Conservation (phyloP, 2,113 vertebrate species). For the Myiozetetes cayanensis region DNA sequence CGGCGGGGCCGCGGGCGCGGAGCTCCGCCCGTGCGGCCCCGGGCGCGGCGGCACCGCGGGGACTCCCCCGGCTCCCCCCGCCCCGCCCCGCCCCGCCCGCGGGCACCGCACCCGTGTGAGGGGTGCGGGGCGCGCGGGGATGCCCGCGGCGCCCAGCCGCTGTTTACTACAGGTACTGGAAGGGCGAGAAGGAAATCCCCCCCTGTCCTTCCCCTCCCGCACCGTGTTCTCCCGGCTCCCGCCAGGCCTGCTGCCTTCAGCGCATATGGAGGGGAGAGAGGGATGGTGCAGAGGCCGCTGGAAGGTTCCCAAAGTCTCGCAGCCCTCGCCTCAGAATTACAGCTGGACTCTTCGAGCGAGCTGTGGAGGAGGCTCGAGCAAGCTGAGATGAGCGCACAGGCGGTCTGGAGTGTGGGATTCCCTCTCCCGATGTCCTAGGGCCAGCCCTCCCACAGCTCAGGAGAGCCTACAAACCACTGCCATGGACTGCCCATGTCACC, state of each 20-base stretch:
- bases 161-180: background rate
- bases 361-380: background rate
- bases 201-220: background rate
- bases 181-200: background rate
- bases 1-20: slow-evolving; percentile 8
- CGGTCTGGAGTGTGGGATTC: background rate
- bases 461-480: accelerated
- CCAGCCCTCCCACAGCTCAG: background rate
- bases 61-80: background rate
- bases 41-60: background rate
- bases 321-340: background rate
- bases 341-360: background rate
- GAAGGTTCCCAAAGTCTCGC: background rate
- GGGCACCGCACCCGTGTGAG: background rate
- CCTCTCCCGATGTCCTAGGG: background rate
- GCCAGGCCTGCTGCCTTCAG: background rate
- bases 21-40: background rate
- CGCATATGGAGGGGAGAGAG: background rate
- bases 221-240: background rate
- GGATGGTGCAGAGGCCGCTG: background rate
- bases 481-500: accelerated
- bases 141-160: background rate
- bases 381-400: background rate
- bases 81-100: background rate
- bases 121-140: background rate